phyloP scores from a whole-genome alignment of 2,888 invertebrate species.

The Caenorhabditis panamensis region DNA sequence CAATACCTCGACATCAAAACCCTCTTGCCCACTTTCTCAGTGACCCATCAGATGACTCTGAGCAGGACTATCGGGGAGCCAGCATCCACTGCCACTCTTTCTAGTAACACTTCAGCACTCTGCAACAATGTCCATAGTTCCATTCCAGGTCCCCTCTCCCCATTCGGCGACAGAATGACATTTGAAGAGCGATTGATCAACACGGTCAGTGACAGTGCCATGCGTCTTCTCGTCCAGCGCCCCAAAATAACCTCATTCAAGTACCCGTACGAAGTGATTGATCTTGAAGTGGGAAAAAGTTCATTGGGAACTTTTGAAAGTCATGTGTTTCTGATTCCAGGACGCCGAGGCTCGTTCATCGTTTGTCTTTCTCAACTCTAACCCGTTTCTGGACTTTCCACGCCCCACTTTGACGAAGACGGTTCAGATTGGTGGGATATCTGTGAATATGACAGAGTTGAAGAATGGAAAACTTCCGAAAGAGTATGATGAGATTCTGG shows the following conservation, averaged over 20 bases:
- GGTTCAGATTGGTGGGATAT: constrained; percentile 50
- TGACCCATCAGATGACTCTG: constrained; percentile 33
- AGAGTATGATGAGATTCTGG: constrained; percentile 22
- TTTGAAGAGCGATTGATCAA: constrained; percentile 38
- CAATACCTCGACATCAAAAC: constrained; percentile 46
- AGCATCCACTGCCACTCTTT: constrained; percentile 16
- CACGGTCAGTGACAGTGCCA: constrained; percentile 17
- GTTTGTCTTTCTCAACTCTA: constrained; percentile 45
- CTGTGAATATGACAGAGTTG: constrained; percentile 28
- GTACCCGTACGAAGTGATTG: constrained; percentile 9
- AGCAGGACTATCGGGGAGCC: constrained; percentile 49
- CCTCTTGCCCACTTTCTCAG: constrained; percentile 23
- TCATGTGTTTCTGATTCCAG: too few relatives aligned
- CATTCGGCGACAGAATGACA: constrained; percentile 32
- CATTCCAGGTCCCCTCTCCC: constrained; percentile 35
- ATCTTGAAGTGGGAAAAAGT: constrained; percentile 4
- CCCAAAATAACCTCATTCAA: constrained; percentile 16
- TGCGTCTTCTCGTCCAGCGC: background rate
- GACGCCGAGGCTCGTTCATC: constrained; percentile 10
- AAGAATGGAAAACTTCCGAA: constrained; percentile 15
- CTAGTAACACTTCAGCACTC: constrained; percentile 21
- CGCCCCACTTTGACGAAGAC: constrained; percentile 42
- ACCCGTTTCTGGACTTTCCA: constrained; percentile 52
- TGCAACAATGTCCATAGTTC: background rate
- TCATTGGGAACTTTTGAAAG: too few relatives aligned